Conservation (phyloP, 2,113 vertebrate genomes). For the Centrocercus urophasianus region DNA sequence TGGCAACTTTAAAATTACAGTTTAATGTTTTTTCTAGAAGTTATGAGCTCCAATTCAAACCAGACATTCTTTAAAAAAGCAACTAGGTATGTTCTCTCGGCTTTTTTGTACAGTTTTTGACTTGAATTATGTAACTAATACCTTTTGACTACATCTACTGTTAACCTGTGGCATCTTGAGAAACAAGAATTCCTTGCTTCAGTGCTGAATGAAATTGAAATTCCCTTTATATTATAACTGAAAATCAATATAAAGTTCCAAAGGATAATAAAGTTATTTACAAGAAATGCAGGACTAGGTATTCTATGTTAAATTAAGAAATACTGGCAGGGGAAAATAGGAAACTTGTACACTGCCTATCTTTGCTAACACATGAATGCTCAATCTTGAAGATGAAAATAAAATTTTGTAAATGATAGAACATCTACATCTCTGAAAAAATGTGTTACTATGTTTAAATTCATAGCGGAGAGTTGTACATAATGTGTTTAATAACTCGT, state of each 20-base stretch:
- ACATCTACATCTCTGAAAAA: neutral
- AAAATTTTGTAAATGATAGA: slow-evolving; percentile 20
- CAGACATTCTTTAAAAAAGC: neutral
- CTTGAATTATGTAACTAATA: neutral
- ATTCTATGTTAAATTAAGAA: neutral
- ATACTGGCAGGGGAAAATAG: neutral
- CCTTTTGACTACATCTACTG: neutral
- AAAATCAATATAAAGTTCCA: slow-evolving; percentile 31
- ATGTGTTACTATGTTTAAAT: slow-evolving; percentile 15
- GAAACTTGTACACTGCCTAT: neutral
- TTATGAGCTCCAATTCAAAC: neutral
- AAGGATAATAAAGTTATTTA: slow-evolving; percentile 40
- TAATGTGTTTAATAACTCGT: slow-evolving; percentile 10
- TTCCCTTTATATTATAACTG: neutral
- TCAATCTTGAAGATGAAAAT: slow-evolving; percentile 43
- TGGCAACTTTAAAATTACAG: neutral
- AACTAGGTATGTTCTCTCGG: neutral
- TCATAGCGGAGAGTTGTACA: neutral
- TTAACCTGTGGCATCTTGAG: neutral
- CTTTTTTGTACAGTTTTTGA: neutral
- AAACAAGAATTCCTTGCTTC: slow-evolving; percentile 33
- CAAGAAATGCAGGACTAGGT: neutral
- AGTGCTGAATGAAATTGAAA: slow-evolving; percentile 44
- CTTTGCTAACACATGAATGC: neutral
- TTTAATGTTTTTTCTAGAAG: neutral